A percentile compares a stretch with the other conserved stretches of the same genome.
Conservation (phyloP, 2,797 vertebrate genomes). For the Morelia viridis region DNA sequence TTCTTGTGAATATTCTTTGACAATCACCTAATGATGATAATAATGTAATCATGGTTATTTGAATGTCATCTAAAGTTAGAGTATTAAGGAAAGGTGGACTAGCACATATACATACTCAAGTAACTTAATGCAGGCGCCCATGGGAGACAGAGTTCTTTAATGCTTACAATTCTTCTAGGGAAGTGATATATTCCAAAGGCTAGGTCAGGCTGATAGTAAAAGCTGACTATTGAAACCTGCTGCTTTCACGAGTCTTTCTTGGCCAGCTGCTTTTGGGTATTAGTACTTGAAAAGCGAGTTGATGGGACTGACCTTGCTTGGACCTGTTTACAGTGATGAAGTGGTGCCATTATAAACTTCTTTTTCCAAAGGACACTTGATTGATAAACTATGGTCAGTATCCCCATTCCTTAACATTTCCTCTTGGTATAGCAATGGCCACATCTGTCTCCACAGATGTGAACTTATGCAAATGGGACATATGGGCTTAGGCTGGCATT, state of each 20-base stretch:
- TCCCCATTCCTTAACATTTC: conserved; percentile 69
- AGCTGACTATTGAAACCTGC: background rate
- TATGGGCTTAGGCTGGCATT: conserved; percentile 70
- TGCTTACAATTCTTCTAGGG: background rate
- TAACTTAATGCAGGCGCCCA: background rate
- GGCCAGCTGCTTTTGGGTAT: conserved; percentile 20
- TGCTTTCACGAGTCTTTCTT: background rate
- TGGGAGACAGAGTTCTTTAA: background rate
- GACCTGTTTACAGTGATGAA: conserved; percentile 37
- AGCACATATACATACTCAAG: background rate
- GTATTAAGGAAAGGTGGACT: background rate
- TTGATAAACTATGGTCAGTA: conserved; percentile 52
- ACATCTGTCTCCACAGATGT: conserved; percentile 71
- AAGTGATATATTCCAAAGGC: background rate
- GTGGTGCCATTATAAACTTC: conserved; percentile 20
- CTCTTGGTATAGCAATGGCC: conserved; percentile 62
- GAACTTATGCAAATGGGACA: conserved; percentile 68
- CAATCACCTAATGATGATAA: background rate
- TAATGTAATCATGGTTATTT: background rate
- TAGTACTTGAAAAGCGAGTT: background rate
- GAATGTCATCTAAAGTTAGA: background rate
- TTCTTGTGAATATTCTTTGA: background rate
- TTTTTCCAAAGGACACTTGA: conserved; percentile 44
- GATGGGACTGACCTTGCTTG: conserved; percentile 15
- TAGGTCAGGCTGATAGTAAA: background rate